Percentiles rank a stretch among this genome's conserved stretches.
Conservation (phyloP, 1,140 invertebrate genomes). For the Drosophila malerkotliana region DNA sequence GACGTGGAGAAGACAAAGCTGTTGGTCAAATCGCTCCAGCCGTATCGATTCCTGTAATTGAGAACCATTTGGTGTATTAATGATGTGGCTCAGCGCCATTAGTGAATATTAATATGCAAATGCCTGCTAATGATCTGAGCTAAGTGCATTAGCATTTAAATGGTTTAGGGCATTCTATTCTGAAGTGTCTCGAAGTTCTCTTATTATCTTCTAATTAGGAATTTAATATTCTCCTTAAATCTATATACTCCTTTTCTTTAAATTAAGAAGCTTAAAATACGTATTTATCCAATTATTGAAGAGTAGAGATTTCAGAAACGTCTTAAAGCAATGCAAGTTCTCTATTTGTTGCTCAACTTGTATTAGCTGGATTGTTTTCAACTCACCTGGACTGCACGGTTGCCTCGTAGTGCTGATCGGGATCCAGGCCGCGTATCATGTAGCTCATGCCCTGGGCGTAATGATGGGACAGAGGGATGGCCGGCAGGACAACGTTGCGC, state of each 20-base stretch:
- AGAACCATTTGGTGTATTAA: conserved; percentile 48
- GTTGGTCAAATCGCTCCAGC: conserved; percentile 86
- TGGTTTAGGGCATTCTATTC: not conserved
- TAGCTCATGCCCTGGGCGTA: conserved; percentile 86
- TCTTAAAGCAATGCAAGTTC: too few relatives aligned
- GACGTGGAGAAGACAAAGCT: conserved; percentile 86
- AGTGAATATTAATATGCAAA: conserved; percentile 60
- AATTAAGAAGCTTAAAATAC: too few relatives aligned
- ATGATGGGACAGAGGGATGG: conserved; percentile 83
- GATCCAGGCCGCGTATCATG: conserved; percentile 86
- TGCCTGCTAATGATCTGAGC: conserved; percentile 47
- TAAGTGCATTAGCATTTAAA: not conserved
- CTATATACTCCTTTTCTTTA: too few relatives aligned
- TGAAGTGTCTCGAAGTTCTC: not conserved
- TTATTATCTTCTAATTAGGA: too few relatives aligned
- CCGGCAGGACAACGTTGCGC: conserved; percentile 87
- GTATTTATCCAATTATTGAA: too few relatives aligned
- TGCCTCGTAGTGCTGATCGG: conserved; percentile 87
- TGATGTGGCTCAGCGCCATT: conserved; percentile 45
- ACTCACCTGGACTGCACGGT: conserved; percentile 86
- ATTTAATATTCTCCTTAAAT: too few relatives aligned
- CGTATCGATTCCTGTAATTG: conserved; percentile 85
- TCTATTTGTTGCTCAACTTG: not conserved
- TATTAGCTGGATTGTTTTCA: conserved; percentile 7
- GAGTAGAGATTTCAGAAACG: not conserved